Evolutionary conservation across 2,888 invertebrate genomes (phyloP).

Genomic region (Eupithecia dodoneata): DNA sequence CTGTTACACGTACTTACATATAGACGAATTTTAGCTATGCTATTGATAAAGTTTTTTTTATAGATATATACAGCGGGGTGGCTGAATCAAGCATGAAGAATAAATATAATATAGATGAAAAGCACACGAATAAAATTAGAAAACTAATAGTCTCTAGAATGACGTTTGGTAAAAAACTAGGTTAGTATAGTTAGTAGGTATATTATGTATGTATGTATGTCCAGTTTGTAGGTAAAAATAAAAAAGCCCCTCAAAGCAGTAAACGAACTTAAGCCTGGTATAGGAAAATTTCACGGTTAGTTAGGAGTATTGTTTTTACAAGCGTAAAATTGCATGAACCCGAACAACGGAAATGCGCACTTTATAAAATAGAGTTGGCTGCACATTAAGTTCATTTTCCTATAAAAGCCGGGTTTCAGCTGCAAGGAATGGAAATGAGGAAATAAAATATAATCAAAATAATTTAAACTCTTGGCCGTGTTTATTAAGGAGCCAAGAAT

Average conservation of each 20-base stretch:
- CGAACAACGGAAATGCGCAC: constrained; percentile 33
- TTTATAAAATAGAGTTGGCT: constrained; percentile 27
- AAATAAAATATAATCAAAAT: not conserved
- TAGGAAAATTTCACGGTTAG: constrained; percentile 27
- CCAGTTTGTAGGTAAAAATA: not conserved
- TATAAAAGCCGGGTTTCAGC: constrained; percentile 5
- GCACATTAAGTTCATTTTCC: constrained; percentile 22
- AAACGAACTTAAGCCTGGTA: not conserved
- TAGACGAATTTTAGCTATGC: too few species aligned
- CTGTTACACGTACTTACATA: too few species aligned
- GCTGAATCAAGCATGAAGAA: too few species aligned
- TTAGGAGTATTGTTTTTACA: constrained; percentile 38
- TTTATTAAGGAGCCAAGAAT: not conserved
- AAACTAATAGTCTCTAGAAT: too few species aligned
- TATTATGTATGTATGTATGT: not conserved
- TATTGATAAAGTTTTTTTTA: not conserved
- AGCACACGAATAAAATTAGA: too few species aligned
- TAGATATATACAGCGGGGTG: too few species aligned
- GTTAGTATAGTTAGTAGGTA: too few species aligned
- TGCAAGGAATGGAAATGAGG: not conserved
- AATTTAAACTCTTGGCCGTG: not conserved
- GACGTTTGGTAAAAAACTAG: too few species aligned
- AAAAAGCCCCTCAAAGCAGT: not conserved
- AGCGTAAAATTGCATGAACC: constrained; percentile 44
- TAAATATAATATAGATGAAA: too few species aligned